Conservation (phyloP, 2,113 vertebrate genomes). For the Collichthys lucidus region DNA sequence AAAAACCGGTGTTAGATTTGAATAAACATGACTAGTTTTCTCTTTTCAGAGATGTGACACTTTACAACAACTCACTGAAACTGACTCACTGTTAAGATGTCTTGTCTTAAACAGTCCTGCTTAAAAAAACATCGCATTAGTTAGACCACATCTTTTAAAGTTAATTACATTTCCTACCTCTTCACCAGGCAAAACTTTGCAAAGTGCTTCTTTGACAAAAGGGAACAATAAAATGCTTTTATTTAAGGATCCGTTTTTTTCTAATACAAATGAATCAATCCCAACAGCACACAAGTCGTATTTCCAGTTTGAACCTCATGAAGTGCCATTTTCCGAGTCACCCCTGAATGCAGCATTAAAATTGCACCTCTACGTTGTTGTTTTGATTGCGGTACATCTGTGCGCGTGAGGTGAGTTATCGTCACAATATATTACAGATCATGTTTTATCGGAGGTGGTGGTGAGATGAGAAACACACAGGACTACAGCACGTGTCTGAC, state of each 20-base stretch:
- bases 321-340: background rate
- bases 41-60: fast-evolving
- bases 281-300: fast-evolving
- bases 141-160: fast-evolving
- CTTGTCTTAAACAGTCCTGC: fast-evolving
- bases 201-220: background rate
- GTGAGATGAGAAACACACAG: background rate
- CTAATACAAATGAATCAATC: background rate
- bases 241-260: background rate
- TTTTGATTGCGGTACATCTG: slow-evolving; percentile 62
- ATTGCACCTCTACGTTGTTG: slow-evolving; percentile 50
- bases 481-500: background rate
- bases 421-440: slow-evolving; percentile 25
- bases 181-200: background rate
- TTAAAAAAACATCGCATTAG: background rate
- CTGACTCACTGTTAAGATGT: fast-evolving
- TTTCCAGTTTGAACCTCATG: fast-evolving
- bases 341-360: slow-evolving; percentile 17
- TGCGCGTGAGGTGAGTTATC: slow-evolving; percentile 63
- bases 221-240: fast-evolving
- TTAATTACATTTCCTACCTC: background rate
- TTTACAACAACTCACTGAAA: background rate
- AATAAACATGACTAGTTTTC: background rate
- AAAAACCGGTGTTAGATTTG: background rate
- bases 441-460: background rate